Percentiles rank a stretch among this genome's conserved stretches.
Evolutionary conservation across 2,113 vertebrate species (phyloP).

Genomic region (Chiloscyllium plagiosum): DNA sequence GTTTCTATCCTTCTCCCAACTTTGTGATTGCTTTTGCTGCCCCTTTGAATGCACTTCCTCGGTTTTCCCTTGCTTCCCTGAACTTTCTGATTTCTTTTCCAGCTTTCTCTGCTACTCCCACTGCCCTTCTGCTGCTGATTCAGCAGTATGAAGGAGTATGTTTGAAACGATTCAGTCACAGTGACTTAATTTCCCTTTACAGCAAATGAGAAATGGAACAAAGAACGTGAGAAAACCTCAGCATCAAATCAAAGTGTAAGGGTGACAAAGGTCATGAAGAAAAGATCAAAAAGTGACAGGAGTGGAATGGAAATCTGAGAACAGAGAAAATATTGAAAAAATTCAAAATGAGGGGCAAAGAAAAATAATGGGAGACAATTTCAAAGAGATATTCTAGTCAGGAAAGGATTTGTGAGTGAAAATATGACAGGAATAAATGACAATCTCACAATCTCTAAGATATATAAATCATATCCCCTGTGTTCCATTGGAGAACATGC

Average conservation of each 20-base stretch:
- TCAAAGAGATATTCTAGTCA: neutral
- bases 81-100: neutral
- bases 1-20: neutral
- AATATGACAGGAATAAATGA: neutral
- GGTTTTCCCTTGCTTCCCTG: neutral
- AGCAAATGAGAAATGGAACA: neutral
- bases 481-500: neutral
- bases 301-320: neutral
- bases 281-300: neutral
- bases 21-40: conserved; percentile 24
- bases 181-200: neutral
- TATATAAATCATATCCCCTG: neutral
- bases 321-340: neutral
- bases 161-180: neutral
- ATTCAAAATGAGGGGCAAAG: neutral
- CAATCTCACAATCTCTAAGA: neutral
- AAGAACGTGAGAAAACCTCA: neutral
- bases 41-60: neutral
- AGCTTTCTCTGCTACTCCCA: neutral
- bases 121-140: neutral
- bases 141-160: neutral
- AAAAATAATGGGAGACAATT: neutral
- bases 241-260: neutral
- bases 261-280: neutral
- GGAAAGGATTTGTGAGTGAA: neutral